A percentile compares a stretch with the other conserved stretches of the same genome.
Evolutionary conservation across 2,797 vertebrate genomes (phyloP).

Genomic region (Coregonus sp.): DNA sequence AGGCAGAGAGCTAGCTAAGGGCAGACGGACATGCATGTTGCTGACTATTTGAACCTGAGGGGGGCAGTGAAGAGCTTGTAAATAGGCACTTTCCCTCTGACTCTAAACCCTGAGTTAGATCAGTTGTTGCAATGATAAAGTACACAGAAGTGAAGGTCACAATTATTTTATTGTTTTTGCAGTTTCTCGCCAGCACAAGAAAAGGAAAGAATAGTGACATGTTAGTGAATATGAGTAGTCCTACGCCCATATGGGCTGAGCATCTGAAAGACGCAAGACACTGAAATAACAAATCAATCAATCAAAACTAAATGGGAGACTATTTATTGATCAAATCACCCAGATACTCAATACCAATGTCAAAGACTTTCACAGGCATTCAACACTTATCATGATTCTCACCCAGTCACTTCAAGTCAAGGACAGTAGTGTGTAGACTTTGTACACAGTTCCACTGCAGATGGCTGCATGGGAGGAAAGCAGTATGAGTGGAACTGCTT

Average conservation of each 20-base stretch:
- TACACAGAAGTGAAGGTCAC: background rate
- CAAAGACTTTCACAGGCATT: background rate
- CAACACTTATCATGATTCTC: background rate
- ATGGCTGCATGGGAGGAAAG: background rate
- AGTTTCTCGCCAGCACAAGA: background rate
- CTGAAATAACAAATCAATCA: background rate
- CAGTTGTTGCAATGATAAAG: background rate
- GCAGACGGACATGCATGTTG: slow-evolving; percentile 68
- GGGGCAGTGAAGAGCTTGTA: slow-evolving; percentile 63
- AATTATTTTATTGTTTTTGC: background rate
- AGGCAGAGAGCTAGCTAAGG: slow-evolving; percentile 52
- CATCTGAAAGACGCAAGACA: background rate
- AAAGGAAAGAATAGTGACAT: background rate
- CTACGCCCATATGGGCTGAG: background rate
- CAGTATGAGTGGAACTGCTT: background rate
- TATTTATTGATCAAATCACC: background rate
- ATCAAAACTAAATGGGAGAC: background rate
- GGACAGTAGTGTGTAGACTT: no score
- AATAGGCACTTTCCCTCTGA: slow-evolving; percentile 1
- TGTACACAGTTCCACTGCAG: background rate
- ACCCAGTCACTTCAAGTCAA: no score
- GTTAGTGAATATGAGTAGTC: background rate
- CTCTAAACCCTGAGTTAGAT: background rate
- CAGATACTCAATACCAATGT: background rate
- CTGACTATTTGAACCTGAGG: slow-evolving; percentile 41